phyloP scores from a whole-genome alignment of 2,113 vertebrate species.

The Rhea pennata region DNA sequence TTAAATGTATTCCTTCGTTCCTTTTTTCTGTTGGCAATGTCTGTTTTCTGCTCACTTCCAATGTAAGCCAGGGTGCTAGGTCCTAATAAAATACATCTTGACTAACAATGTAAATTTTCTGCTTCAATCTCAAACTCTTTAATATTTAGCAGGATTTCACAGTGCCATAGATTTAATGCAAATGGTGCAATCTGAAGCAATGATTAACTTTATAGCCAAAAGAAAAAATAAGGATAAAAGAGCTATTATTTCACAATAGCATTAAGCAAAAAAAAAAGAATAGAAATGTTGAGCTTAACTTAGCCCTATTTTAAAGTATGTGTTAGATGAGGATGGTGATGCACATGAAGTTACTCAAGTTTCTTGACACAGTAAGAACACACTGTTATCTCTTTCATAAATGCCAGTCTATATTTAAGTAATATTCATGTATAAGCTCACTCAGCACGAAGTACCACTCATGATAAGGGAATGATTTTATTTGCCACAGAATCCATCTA shows the following conservation, averaged over 20 bases:
- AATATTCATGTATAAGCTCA: not conserved
- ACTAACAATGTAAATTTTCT: constrained; percentile 37
- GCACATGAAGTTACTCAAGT: not conserved
- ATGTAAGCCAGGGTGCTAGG: not conserved
- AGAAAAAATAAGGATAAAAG: constrained; percentile 44
- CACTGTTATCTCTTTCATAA: not conserved
- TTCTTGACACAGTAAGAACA: not conserved
- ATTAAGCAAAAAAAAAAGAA: constrained; percentile 2
- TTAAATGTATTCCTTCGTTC: not conserved
- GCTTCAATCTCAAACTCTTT: not conserved
- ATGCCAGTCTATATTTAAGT: not conserved
- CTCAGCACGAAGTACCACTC: not conserved
- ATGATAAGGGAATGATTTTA: not conserved
- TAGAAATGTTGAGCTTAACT: constrained; percentile 4
- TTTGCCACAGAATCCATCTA: not conserved
- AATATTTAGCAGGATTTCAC: constrained; percentile 42
- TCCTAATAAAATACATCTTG: constrained; percentile 24
- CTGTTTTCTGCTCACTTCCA: not conserved
- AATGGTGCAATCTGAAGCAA: constrained; percentile 5
- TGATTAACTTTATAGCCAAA: constrained; percentile 27
- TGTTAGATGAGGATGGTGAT: not conserved
- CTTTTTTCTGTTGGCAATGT: not conserved
- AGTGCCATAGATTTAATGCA: constrained; percentile 12
- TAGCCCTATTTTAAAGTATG: not conserved
- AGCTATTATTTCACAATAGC: constrained; percentile 10